Percentiles rank a stretch among this genome's conserved stretches.
phyloP scores from a whole-genome alignment of 2,888 invertebrate genomes.

The Melieria crassipennis region DNA sequence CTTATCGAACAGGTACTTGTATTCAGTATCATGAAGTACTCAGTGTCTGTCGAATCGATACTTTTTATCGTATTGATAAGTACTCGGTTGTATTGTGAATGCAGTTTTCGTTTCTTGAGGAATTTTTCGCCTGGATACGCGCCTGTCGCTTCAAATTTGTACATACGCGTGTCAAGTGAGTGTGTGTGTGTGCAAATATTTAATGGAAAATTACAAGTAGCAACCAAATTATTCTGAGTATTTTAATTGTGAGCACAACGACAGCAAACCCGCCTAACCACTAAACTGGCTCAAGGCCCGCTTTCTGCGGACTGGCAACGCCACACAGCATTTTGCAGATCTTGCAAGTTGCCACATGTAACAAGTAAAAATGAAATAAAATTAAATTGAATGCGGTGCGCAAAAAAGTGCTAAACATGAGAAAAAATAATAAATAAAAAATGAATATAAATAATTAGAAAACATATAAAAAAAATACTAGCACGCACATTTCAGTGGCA shows the following conservation, averaged over 20 bases:
- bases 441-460: neutral
- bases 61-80: too few species aligned
- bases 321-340: neutral
- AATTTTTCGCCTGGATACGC: too few species aligned
- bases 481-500: slow-evolving; percentile 9
- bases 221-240: neutral
- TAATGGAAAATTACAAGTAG: neutral
- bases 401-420: neutral
- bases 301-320: neutral
- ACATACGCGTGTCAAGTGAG: neutral
- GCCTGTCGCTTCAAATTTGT: too few species aligned
- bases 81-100: too few species aligned
- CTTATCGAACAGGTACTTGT: too few species aligned
- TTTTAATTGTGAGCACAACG: neutral
- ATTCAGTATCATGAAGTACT: too few species aligned
- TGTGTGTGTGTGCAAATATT: neutral
- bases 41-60: too few species aligned
- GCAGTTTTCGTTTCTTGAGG: too few species aligned
- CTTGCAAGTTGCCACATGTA: neutral
- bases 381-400: neutral
- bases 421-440: slow-evolving; percentile 1
- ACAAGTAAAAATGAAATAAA: neutral
- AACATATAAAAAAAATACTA: neutral
- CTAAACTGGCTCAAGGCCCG: slow-evolving; percentile 29
- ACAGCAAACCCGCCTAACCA: neutral